Conservation (phyloP, 2,797 vertebrate species). For the Neosalanx taihuensis region DNA sequence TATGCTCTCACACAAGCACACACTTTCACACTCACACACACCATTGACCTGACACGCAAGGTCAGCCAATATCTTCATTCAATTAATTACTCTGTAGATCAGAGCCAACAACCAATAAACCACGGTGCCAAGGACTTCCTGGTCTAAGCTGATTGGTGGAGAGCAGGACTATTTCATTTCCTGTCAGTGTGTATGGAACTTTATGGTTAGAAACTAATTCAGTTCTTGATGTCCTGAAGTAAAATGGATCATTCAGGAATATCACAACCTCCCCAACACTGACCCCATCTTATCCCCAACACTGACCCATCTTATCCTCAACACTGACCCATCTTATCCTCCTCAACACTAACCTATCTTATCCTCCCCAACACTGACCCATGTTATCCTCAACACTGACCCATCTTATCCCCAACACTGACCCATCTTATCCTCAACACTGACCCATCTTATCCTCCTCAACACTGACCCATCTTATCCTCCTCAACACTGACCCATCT, state of each 20-base stretch:
- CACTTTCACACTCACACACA: constrained; percentile 5
- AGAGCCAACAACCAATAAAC: constrained; percentile 58
- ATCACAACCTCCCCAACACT: constrained; percentile 39
- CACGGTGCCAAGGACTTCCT: constrained; percentile 61
- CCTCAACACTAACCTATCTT: no score
- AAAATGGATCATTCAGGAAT: constrained; percentile 56
- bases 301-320: no score
- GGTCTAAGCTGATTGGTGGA: constrained; percentile 57
- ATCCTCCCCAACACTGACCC: no score
- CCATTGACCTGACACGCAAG: constrained; percentile 50
- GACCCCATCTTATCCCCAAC: constrained; percentile 29
- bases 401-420: no score
- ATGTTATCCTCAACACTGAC: no score
- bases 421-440: no score
- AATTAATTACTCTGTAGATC: constrained; percentile 62
- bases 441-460: no score
- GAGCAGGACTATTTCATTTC: constrained; percentile 57
- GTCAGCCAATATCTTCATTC: constrained; percentile 52
- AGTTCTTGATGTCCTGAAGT: constrained; percentile 54
- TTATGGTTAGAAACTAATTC: constrained; percentile 74
- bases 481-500: no score
- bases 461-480: no score
- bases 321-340: no score
- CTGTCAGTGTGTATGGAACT: constrained; percentile 45
- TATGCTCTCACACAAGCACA: no score